Evolutionary conservation across 2,888 invertebrate species (phyloP), one percentile per base, ranked within the genome.

Genomic region (Spilosoma lubricipeda): DNA sequence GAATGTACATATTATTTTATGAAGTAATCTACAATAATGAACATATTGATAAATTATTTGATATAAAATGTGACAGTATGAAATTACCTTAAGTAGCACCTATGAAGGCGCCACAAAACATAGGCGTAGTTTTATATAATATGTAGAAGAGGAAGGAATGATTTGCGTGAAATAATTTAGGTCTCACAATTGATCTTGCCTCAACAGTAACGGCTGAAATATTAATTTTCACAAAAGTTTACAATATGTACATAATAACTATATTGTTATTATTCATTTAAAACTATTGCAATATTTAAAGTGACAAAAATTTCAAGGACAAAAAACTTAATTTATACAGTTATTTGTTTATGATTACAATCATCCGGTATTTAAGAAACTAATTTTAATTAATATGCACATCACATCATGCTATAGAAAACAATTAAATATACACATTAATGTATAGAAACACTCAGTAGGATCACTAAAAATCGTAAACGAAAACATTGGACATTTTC

Each of bases 31-130:
- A 56, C 13, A 9, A n/a, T 13, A n/a, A 56, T 56, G n/a, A n/a
- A 13, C 3, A 15, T 27, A 59, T 59, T n/a, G 15, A 15, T 27
- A 59, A 13, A 5, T 27, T 4, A 59, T 59, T 59, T 59, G 13
- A 59, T 59, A 27, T 59, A 59, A 59, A 59, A 27, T n/a, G 11
- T n/a, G 56, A 27, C 59, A 59, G 13, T 27, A 59, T 27, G 59
- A 65, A 67, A 42, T 59, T 52, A 68, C 39, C 56, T 59, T 67
- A 72, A 36, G 70, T 18, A 20, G 65, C 72, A 23, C 67, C 73
- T 56, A 66, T 36, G 48, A 72, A 78, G 33, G 23, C 45, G 8
- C 76, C 71, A 52, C 48, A 33, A 27, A 76, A 76, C 33, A 70
- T 23, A 45, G 66, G n/a, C 15, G 15, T 59, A 11, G 33, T 56